phyloP scores from a whole-genome alignment of 2,113 vertebrate species.

The Turnix velox region DNA sequence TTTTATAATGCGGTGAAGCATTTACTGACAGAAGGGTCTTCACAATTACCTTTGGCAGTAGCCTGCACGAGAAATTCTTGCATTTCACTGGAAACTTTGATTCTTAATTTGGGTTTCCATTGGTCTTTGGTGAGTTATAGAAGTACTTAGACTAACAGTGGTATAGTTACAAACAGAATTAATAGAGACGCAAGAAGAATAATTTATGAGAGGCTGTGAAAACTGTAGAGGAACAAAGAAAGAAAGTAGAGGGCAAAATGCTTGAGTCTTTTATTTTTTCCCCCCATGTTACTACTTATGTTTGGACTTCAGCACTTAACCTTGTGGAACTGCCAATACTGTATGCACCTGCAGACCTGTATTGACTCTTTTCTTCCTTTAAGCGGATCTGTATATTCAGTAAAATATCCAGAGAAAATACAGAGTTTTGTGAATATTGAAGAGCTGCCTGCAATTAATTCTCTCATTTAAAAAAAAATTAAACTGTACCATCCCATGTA shows the following conservation, averaged over 20 bases:
- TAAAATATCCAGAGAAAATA: not conserved
- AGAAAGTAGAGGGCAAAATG: not conserved
- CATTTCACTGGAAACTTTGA: not conserved
- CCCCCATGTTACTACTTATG: not conserved
- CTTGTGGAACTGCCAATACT: not conserved
- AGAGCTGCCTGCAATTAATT: not conserved
- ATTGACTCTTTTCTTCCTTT: not conserved
- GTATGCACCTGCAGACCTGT: not conserved
- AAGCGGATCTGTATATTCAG: not conserved
- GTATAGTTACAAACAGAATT: not conserved
- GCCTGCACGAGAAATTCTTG: not conserved
- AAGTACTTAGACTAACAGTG: not conserved
- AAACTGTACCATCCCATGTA: not conserved
- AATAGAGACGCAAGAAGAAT: not conserved
- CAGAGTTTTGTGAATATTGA: not conserved
- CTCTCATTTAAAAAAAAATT: not conserved
- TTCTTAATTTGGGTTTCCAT: not conserved
- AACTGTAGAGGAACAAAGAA: not conserved
- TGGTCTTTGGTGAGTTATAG: not conserved
- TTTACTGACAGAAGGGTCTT: conserved; percentile 12
- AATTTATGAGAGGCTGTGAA: not conserved
- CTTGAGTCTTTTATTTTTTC: rapidly evolving
- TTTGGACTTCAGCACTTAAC: not conserved
- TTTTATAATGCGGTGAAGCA: conserved; percentile 30
- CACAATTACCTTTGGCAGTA: conserved; percentile 1